phyloP scores from a whole-genome alignment of 2,113 vertebrate species.

The Epinephelus moara region DNA sequence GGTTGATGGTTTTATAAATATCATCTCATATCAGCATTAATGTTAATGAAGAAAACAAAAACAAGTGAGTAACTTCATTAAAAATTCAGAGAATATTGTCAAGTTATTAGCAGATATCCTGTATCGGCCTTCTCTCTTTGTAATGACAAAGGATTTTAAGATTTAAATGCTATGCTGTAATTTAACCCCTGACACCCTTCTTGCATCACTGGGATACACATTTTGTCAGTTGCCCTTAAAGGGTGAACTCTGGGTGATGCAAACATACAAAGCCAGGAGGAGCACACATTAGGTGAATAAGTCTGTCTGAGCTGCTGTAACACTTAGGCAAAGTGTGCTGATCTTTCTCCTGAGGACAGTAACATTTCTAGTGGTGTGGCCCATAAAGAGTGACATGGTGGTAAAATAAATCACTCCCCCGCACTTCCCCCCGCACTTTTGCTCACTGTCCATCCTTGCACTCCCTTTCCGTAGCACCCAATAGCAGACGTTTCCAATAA shows the following conservation, averaged over 20 bases:
- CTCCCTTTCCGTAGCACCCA: slow-evolving; percentile 64
- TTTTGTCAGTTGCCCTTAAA: slow-evolving; percentile 14
- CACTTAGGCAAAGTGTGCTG: slow-evolving; percentile 75
- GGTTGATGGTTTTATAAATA: neutral
- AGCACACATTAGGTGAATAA: slow-evolving; percentile 17
- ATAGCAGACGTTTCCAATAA: slow-evolving; percentile 84
- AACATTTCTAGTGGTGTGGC: slow-evolving; percentile 76
- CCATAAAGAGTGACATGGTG: slow-evolving; percentile 81
- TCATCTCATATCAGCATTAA: neutral
- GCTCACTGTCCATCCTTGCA: slow-evolving; percentile 75
- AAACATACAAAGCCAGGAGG: slow-evolving; percentile 31
- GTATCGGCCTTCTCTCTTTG: neutral
- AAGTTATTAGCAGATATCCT: neutral
- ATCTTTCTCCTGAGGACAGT: slow-evolving; percentile 82
- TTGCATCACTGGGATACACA: neutral
- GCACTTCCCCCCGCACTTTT: slow-evolving; percentile 63
- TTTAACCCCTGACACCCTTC: slow-evolving; percentile 33
- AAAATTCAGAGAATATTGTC: neutral
- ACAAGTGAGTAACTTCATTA: slow-evolving; percentile 42
- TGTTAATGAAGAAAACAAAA: slow-evolving; percentile 21
- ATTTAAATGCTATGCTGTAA: slow-evolving; percentile 31
- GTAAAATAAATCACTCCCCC: slow-evolving; percentile 82
- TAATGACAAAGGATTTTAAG: slow-evolving; percentile 1
- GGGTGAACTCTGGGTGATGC: slow-evolving; percentile 32
- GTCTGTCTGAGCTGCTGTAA: slow-evolving; percentile 60